Evolutionary conservation across 2,888 invertebrate genomes (phyloP).

Genomic region (Troides helena): DNA sequence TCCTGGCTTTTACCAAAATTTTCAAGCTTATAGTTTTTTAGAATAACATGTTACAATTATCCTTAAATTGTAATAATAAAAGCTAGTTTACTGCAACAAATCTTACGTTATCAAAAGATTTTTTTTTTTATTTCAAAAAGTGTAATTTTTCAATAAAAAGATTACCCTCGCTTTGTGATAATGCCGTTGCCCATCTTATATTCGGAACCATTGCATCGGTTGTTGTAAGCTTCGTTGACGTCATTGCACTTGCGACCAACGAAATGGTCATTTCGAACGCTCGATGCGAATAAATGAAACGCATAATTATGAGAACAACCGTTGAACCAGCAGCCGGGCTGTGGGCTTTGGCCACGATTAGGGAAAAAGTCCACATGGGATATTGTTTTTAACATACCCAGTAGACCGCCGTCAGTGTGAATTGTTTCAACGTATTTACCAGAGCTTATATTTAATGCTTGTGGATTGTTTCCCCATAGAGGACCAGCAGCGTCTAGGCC

Average conservation of each 20-base stretch:
- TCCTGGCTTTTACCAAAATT: too few species aligned
- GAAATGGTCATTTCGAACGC: constrained; percentile 49
- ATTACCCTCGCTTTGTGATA: constrained; percentile 48
- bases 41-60: too few species aligned
- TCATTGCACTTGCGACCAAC: constrained; percentile 47
- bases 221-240: constrained; percentile 42
- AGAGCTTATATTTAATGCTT: constrained; percentile 43
- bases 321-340: constrained; percentile 55
- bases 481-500: constrained; percentile 55
- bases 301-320: constrained; percentile 58
- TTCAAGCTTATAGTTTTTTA: too few species aligned
- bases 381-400: constrained; percentile 50
- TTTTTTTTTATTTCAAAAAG: background rate
- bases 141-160: constrained; percentile 29
- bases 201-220: constrained; percentile 42
- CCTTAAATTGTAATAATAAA: too few species aligned
- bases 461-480: constrained; percentile 43
- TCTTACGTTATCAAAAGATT: background rate
- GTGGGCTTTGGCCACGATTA: constrained; percentile 56
- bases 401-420: constrained; percentile 55
- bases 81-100: too few species aligned
- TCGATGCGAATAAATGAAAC: constrained; percentile 50
- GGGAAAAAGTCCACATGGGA: constrained; percentile 58
- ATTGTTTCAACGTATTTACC: constrained; percentile 58
- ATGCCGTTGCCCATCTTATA: constrained; percentile 51